Evolutionary conservation across 2,888 invertebrate species (phyloP).

Genomic region (Aphrophora alni): DNA sequence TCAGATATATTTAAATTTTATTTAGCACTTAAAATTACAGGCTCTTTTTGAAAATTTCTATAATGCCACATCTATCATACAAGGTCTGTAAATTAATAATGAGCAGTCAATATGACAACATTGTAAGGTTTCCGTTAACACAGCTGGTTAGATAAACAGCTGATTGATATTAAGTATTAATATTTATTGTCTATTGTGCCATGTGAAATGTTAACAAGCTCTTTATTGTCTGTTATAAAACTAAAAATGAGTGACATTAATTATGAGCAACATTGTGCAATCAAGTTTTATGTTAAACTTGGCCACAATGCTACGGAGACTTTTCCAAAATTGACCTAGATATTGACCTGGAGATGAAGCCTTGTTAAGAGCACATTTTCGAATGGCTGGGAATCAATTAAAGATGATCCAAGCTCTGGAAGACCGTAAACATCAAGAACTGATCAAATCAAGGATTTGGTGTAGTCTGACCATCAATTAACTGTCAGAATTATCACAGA

Average conservation of each 20-base stretch:
- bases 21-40: too few relatives aligned
- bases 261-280: background rate
- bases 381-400: background rate
- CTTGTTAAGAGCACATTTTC: background rate
- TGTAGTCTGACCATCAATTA: background rate
- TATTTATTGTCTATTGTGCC: background rate
- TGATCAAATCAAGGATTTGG: background rate
- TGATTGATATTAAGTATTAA: background rate
- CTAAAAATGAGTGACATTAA: background rate
- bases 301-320: background rate
- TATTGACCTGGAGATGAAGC: background rate
- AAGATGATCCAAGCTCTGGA: background rate
- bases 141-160: slow-evolving; percentile 22
- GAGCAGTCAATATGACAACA: too few relatives aligned
- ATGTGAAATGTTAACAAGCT: background rate
- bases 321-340: background rate
- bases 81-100: too few relatives aligned
- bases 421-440: background rate
- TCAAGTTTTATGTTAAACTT: background rate
- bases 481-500: background rate
- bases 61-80: too few relatives aligned
- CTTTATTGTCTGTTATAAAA: background rate
- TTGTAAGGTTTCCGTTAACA: too few relatives aligned
- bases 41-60: too few relatives aligned
- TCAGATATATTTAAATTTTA: too few relatives aligned